These are phyloP conservation scores for Drosophila cardini DNA, from an alignment of 1,140 invertebrate genomes.

Conservation along the genomic window DNA sequence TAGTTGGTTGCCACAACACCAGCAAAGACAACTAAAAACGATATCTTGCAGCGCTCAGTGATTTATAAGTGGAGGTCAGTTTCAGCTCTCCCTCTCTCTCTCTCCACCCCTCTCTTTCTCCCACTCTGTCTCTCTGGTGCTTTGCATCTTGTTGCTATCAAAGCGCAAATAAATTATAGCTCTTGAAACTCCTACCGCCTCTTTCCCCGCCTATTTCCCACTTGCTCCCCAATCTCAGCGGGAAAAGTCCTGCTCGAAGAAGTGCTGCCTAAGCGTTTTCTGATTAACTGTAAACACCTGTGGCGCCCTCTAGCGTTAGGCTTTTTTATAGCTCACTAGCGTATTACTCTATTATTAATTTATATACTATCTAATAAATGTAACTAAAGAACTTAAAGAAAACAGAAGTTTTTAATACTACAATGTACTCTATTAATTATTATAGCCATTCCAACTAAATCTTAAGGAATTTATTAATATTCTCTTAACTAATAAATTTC, in stretches of 20 bases:
- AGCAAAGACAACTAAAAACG: slow-evolving; percentile 37
- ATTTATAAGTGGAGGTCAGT: slow-evolving; percentile 61
- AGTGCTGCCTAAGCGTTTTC: slow-evolving; percentile 68
- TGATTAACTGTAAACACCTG: slow-evolving; percentile 60
- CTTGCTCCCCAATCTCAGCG: not conserved
- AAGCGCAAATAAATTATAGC: slow-evolving; percentile 78
- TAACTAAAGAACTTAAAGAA: too few species aligned
- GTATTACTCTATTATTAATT: not conserved
- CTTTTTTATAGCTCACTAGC: not conserved
- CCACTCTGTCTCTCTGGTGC: slow-evolving; percentile 14
- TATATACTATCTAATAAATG: not conserved
- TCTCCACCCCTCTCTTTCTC: not conserved
- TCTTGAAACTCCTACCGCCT: not conserved
- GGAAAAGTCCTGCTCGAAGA: not conserved
- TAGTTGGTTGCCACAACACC: slow-evolving; percentile 57
- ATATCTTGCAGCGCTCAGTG: slow-evolving; percentile 58
- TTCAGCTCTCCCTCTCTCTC: not conserved
- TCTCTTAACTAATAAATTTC: not conserved
- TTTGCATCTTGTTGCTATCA: slow-evolving; percentile 82
- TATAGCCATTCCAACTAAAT: too few species aligned
- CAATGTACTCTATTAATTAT: too few species aligned
- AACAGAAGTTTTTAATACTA: too few species aligned
- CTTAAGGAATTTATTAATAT: too few species aligned
- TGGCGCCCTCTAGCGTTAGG: slow-evolving; percentile 5
- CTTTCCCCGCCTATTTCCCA: not conserved